Conservation (phyloP, 2,797 vertebrate genomes). For the Pseudochirops corinnae region DNA sequence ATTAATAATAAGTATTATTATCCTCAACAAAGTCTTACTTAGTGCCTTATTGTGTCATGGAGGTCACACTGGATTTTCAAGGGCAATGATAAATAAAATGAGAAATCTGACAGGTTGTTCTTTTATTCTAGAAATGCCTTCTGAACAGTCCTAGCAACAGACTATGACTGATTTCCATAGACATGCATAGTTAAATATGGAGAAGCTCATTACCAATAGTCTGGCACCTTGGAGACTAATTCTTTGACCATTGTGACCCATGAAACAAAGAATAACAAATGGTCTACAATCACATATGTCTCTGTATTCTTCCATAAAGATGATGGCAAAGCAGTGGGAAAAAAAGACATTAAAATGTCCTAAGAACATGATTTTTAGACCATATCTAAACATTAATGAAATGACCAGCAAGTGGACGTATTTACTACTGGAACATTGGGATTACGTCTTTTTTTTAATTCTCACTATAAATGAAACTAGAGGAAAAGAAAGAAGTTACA, state of each 20-base stretch:
- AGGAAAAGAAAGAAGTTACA: background rate
- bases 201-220: background rate
- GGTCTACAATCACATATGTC: background rate
- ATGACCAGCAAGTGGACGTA: background rate
- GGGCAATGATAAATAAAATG: background rate
- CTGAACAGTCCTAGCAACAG: background rate
- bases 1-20: background rate
- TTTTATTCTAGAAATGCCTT: background rate
- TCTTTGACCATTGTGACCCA: background rate
- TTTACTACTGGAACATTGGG: background rate
- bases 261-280: background rate
- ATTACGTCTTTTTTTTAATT: background rate
- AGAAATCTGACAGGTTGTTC: background rate
- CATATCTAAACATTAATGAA: background rate
- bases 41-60: background rate
- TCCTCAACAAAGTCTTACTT: background rate
- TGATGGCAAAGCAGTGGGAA: background rate
- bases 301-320: background rate
- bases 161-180: background rate
- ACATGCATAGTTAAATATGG: background rate
- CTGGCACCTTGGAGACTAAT: background rate
- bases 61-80: background rate
- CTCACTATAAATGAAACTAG: background rate
- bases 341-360: background rate
- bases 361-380: background rate